Conservation (phyloP, 2,797 vertebrate species). For the Kryptolebias ocellatus region DNA sequence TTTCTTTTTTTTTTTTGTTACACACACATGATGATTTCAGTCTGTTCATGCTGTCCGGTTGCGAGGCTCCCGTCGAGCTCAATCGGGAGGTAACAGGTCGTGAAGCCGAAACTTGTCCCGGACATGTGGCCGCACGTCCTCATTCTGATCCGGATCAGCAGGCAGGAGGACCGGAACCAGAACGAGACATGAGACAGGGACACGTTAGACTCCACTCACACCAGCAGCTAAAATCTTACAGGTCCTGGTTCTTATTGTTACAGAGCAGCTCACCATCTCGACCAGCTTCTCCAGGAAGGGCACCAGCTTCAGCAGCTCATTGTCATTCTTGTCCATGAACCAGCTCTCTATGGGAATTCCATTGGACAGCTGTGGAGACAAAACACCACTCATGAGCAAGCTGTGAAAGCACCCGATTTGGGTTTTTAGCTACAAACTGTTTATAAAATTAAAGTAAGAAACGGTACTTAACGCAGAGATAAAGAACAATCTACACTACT, state of each 20-base stretch:
- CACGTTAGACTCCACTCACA: not conserved
- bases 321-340: slow-evolving; percentile 99
- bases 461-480: too few species aligned
- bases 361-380: slow-evolving; percentile 89
- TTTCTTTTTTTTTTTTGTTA: too few species aligned
- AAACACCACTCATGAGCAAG: not conserved
- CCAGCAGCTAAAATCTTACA: too few species aligned
- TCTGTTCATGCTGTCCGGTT: slow-evolving; percentile 62
- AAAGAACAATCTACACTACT: too few species aligned
- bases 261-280: slow-evolving; percentile 87
- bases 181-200: not conserved
- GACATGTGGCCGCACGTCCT: slow-evolving; percentile 97
- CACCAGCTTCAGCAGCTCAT: slow-evolving; percentile 97
- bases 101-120: slow-evolving; percentile 97
- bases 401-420: too few species aligned
- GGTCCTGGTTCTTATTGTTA: not conserved
- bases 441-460: too few species aligned
- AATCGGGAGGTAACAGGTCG: slow-evolving; percentile 96
- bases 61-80: slow-evolving; percentile 68
- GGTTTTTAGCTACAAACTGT: too few species aligned
- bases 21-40: slow-evolving; percentile 69
- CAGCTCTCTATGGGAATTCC: slow-evolving; percentile 99
- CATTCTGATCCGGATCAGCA: slow-evolving; percentile 82
- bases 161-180: not conserved
- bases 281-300: slow-evolving; percentile 99